Evolutionary conservation across 2,797 vertebrate species (phyloP).

Genomic region (Basileuterus tristriatus): DNA sequence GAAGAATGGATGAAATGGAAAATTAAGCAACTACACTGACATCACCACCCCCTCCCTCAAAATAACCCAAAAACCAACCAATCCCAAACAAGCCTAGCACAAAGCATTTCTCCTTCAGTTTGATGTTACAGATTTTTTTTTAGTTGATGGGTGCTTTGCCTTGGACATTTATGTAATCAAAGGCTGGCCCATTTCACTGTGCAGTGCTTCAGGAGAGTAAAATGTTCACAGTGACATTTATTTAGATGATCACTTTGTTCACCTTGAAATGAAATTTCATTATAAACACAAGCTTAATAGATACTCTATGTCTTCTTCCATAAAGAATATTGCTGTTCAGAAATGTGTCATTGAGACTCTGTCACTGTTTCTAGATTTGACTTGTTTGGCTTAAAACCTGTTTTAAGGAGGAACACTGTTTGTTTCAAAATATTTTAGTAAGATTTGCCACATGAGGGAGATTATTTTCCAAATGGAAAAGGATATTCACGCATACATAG

Average conservation of each 20-base stretch:
- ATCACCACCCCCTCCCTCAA: not conserved
- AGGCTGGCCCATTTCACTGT: not conserved
- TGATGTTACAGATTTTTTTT: not conserved
- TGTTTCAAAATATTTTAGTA: not conserved
- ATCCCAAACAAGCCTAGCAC: not conserved
- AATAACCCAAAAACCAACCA: not conserved
- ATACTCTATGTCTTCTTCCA: not conserved
- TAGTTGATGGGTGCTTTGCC: not conserved
- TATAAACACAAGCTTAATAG: not conserved
- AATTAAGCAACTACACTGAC: constrained; percentile 39
- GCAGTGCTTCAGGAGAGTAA: not conserved
- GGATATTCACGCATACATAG: not conserved
- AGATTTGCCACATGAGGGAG: not conserved
- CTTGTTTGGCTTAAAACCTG: not conserved
- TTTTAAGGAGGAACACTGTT: not conserved
- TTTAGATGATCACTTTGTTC: not conserved
- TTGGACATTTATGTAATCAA: constrained; percentile 18
- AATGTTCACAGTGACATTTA: not conserved
- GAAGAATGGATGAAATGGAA: constrained; percentile 58
- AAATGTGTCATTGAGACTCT: not conserved
- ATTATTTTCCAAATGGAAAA: not conserved
- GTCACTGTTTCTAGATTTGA: not conserved
- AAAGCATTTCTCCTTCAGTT: not conserved
- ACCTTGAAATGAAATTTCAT: constrained; percentile 14
- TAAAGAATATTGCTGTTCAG: not conserved